Base-by-base conservation (phyloP, 35 echinoderm and acorn worm genomes). In the Stichopus chloronotus region DNA sequence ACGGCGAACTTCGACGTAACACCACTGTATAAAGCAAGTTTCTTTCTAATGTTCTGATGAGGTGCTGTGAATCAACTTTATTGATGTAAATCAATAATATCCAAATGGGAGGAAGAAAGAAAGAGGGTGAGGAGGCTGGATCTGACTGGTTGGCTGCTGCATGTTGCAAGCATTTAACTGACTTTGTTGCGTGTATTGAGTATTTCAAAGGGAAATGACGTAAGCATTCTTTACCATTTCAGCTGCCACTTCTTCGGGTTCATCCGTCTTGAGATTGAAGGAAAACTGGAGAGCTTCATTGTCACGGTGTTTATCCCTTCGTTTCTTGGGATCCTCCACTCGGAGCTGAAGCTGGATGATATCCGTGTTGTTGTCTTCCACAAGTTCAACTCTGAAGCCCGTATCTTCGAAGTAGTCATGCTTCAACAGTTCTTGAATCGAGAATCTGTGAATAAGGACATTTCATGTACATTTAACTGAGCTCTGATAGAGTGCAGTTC, bases 241-340 rank as follows among this genome's bases (percentile, higher is more conserved):
- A 68, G 92, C 94, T 22, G 97, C 97, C 22, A 99, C 97, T 92
- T 99, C 76, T 76, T 99, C 97, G 0, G 95, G 97, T 55, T 96
- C 97, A 92, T 99, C 97, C 25, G 96, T 96, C 63, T 92, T 91
- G 9, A 99, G 91, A 61, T 99, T 94, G 92, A 99, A 96, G 43
- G 92, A 94, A 95, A 99, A 99, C 92, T 99, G 97, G 2, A 99
- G 89, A 6, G 97, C 97, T 84, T 99, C 97, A 93, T 99, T 99
- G 90, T 96, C 97, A 43, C 92, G 86, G 80, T 99, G 97, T 78
- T 96, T 99, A 91, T 99, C 97, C 59, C 95, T 93, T 61, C 97
- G 88, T 87, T 99, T 99, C 94, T 96, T 99, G 68, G 97, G 97
- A 60, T 99, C 97, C 71, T 99, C 97, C 10, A 99, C 95, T 22